phyloP scores from a whole-genome alignment of 2,113 vertebrate species.

The Siphamia tubifer region DNA sequence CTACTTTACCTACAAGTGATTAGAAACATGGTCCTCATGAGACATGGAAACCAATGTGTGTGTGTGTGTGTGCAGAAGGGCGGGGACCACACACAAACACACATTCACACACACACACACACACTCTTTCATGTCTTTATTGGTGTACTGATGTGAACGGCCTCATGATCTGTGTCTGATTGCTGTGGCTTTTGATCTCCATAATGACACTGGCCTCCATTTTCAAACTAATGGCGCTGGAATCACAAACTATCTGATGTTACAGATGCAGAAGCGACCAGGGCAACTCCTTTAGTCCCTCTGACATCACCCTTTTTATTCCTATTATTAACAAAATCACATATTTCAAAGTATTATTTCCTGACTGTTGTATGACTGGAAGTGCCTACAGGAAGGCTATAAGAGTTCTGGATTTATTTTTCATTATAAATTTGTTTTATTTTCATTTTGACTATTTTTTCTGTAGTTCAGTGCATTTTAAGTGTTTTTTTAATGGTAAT shows the following conservation, averaged over 20 bases:
- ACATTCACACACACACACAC: neutral
- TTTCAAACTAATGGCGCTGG: constrained; percentile 61
- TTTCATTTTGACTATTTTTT: no score
- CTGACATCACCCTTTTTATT: no score
- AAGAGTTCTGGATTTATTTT: no score
- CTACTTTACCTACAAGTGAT: no score
- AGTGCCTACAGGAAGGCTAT: no score
- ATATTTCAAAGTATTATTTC: constrained; percentile 25
- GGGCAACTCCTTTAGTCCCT: constrained; percentile 25
- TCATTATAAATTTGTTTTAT: no score
- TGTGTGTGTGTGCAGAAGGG: constrained; percentile 98
- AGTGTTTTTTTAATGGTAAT: no score
- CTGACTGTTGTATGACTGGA: neutral
- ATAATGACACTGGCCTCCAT: constrained; percentile 64
- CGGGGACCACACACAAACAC: neutral
- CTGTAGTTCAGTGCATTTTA: no score
- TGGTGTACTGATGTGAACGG: constrained; percentile 85
- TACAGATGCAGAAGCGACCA: constrained; percentile 46
- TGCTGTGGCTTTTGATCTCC: constrained; percentile 61
- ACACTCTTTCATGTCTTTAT: constrained; percentile 73
- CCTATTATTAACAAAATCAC: constrained; percentile 13
- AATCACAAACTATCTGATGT: constrained; percentile 56
- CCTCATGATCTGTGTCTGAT: constrained; percentile 68
- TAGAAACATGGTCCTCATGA: no score
- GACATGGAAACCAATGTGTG: no score